Conservation (phyloP, 2,113 vertebrate species). For the Heterotis niloticus region DNA sequence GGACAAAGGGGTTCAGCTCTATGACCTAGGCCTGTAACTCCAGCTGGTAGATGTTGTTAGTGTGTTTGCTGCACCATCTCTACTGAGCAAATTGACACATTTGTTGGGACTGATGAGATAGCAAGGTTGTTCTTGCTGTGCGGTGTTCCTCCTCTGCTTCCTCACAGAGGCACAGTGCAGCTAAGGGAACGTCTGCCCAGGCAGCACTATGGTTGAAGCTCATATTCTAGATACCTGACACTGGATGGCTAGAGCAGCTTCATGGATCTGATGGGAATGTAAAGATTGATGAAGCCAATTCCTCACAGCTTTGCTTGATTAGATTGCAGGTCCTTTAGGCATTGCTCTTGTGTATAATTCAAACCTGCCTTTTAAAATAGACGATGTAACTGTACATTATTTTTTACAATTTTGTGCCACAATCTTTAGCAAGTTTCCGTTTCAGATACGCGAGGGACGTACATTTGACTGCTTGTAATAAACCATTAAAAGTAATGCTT, state of each 20-base stretch:
- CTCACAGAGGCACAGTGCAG: not conserved
- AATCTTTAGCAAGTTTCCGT: too few relatives aligned
- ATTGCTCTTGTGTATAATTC: too few relatives aligned
- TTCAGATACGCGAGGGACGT: too few relatives aligned
- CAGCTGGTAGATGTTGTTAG: not conserved
- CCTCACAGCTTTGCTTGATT: constrained; percentile 47
- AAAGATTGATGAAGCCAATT: constrained; percentile 55
- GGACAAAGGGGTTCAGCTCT: not conserved
- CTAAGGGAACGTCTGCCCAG: not conserved
- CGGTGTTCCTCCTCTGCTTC: not conserved
- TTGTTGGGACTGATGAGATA: too few relatives aligned
- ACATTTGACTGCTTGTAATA: too few relatives aligned
- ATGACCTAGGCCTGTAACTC: not conserved
- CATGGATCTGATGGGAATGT: constrained; percentile 41
- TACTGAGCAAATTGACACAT: not conserved
- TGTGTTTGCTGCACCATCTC: not conserved
- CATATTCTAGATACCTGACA: not conserved
- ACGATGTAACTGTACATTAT: too few relatives aligned
- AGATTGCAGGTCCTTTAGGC: too few relatives aligned
- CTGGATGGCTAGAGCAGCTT: constrained; percentile 3
- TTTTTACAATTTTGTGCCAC: too few relatives aligned
- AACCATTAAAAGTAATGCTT: too few relatives aligned
- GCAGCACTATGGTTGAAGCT: not conserved
- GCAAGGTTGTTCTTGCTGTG: not conserved
- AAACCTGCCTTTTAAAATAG: too few relatives aligned